Evolutionary conservation across 1,140 invertebrate species (phyloP), one percentile per base, ranked within the genome.

Genomic region (Hycleus phaleratus): DNA sequence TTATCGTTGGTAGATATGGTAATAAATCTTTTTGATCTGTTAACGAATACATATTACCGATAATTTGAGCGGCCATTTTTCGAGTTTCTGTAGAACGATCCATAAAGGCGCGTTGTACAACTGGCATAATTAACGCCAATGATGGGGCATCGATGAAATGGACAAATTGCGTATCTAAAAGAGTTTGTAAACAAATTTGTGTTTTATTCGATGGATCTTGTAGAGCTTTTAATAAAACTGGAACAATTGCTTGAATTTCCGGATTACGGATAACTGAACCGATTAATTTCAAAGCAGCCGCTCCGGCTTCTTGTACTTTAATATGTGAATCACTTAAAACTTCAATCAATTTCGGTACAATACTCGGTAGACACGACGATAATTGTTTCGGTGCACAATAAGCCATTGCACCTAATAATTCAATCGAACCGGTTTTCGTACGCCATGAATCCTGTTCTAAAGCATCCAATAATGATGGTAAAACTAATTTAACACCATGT

Each of bases 141-240:
- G 96, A 99, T 1, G 97, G 95, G 4, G 97, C 93, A 76, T 99
- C 97, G 64, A 99, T 98, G 73, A 98, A 97, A 77, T 99, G 97
- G 43, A 99, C 94, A 77, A 99, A 99, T 74, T 98, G 93, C 0
- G 95, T 99, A 70, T 98, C 92, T 10, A 99, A 75, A 25, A 99
- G 78, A 2, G 90, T 94, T 71, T 95, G 90, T 2, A 98, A 77
- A 75, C 93, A 96, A 5, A 81, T 82, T 1, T 91, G 91, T 0
- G 97, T 99, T 74, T 96, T 96, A 67, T 92, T 90, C 0, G 93
- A 92, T 1, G 97, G 97, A 80, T 99, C 95, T 75, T 98, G 93
- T 1, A 99, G 77, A 4, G 95, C 97, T 73, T 90, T 87, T 6
- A 99, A 77, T 10, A 99, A 76, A 7, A 90, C 86, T 1, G 95